A percentile compares a stretch with the other conserved stretches of the same genome.
Conservation (phyloP, 2,113 vertebrate species). For the Chaenogobius annularis region DNA sequence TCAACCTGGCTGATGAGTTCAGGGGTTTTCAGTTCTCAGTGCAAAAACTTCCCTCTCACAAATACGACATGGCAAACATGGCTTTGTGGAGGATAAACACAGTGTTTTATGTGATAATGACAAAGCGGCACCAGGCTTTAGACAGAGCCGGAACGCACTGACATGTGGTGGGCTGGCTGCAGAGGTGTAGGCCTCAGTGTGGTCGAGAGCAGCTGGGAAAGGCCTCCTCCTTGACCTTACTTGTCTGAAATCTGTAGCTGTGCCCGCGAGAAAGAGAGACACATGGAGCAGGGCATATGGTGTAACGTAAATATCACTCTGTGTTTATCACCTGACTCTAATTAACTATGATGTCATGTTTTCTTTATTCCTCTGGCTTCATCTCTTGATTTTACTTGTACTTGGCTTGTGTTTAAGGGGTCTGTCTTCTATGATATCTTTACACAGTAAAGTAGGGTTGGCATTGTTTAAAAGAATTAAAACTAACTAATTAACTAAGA, state of each 20-base stretch:
- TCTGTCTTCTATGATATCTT: conserved; percentile 29
- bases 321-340: conserved; percentile 79
- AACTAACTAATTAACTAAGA: neutral
- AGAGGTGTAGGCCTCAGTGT: conserved; percentile 59
- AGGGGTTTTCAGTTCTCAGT: conserved; percentile 41
- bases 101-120: conserved; percentile 59
- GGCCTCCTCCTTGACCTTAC: conserved; percentile 73
- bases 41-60: conserved; percentile 50
- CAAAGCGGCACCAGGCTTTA: conserved; percentile 54
- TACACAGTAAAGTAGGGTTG: neutral
- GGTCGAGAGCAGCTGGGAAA: conserved; percentile 70
- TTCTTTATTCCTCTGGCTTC: conserved; percentile 57
- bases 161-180: conserved; percentile 1
- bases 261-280: conserved; percentile 64
- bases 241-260: conserved; percentile 72
- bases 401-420: conserved; percentile 19
- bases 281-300: conserved; percentile 70
- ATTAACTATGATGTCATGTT: conserved; percentile 78
- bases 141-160: conserved; percentile 23
- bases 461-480: neutral
- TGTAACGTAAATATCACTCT: conserved; percentile 76
- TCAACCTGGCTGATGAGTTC: conserved; percentile 45
- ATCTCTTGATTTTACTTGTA: conserved; percentile 41
- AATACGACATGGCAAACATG: conserved; percentile 60
- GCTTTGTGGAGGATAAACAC: conserved; percentile 58